These are phyloP conservation scores for Craterocephalus amniculus DNA, from an alignment of 2,797 vertebrate genomes.

Conservation along the genomic window DNA sequence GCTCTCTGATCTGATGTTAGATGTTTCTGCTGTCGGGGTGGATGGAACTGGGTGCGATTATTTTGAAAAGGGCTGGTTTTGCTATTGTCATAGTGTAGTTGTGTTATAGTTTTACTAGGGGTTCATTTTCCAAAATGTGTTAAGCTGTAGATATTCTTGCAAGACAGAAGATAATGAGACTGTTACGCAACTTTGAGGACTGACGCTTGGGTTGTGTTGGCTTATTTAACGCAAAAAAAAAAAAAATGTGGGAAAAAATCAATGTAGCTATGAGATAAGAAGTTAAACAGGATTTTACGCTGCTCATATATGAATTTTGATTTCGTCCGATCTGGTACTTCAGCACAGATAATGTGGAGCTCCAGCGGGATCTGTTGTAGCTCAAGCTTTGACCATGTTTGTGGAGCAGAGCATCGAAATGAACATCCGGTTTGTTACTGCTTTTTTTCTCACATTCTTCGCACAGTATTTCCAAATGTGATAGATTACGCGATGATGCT, in stretches of 20 bases:
- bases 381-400: conserved; percentile 23
- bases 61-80: conserved; percentile 5
- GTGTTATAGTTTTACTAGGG: not conserved
- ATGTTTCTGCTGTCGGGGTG: conserved; percentile 29
- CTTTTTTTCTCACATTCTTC: conserved; percentile 32
- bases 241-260: not conserved
- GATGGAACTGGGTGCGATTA: not conserved
- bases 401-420: conserved; percentile 30
- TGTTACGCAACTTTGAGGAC: conserved; percentile 72
- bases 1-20: not conserved
- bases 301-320: conserved; percentile 27
- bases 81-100: conserved; percentile 1
- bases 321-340: conserved; percentile 48
- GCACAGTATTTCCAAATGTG: conserved; percentile 22
- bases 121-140: conserved; percentile 8
- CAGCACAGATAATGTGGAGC: conserved; percentile 68
- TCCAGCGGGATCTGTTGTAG: conserved; percentile 65
- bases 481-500: conserved; percentile 23
- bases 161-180: conserved; percentile 14
- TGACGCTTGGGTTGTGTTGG: conserved; percentile 1
- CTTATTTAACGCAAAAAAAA: conserved; percentile 8
- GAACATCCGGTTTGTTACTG: conserved; percentile 23
- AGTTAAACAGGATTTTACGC: not conserved
- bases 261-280: conserved; percentile 1
- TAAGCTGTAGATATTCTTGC: conserved; percentile 9